phyloP scores from a whole-genome alignment of 1,140 invertebrate genomes.

The Zaprionus davidi region DNA sequence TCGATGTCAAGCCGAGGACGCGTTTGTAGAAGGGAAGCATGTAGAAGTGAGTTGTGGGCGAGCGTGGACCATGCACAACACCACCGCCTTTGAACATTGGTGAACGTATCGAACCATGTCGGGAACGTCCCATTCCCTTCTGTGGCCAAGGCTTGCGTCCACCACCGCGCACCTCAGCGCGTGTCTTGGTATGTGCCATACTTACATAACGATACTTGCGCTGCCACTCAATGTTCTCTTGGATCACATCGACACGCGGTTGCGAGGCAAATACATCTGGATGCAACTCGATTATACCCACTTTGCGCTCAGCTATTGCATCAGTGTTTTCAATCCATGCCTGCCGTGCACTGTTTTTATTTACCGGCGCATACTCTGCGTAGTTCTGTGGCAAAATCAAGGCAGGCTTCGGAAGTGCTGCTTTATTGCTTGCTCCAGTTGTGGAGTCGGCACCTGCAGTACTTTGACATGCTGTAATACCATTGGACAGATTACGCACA shows the following conservation, averaged over 20 bases:
- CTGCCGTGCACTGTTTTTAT: conserved; percentile 86
- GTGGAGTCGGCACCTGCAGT: conserved; percentile 15
- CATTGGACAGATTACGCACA: conserved; percentile 51
- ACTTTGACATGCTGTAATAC: conserved; percentile 14
- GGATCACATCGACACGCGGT: conserved; percentile 95
- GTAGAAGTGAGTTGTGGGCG: conserved; percentile 95
- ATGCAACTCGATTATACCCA: conserved; percentile 94
- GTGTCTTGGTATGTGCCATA: conserved; percentile 89
- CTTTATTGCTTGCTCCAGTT: conserved; percentile 5
- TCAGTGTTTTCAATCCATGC: conserved; percentile 97
- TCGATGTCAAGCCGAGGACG: conserved; percentile 91
- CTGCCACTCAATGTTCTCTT: conserved; percentile 96
- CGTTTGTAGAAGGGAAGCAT: conserved; percentile 93
- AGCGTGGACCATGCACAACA: conserved; percentile 93
- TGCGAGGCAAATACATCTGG: conserved; percentile 92
- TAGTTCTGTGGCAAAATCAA: conserved; percentile 67
- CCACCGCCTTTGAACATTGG: conserved; percentile 94
- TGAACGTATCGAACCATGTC: conserved; percentile 96
- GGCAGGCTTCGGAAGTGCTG: conserved; percentile 6
- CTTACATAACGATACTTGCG: conserved; percentile 91
- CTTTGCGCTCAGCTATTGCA: conserved; percentile 90
- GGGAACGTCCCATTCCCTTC: conserved; percentile 94
- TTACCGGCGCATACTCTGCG: conserved; percentile 52
- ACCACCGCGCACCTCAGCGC: conserved; percentile 94
- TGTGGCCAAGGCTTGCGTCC: conserved; percentile 97